Evolutionary conservation across 2,797 vertebrate genomes (phyloP), one percentile per base, ranked within the genome.

Genomic region (Trichosurus vulpecula): DNA sequence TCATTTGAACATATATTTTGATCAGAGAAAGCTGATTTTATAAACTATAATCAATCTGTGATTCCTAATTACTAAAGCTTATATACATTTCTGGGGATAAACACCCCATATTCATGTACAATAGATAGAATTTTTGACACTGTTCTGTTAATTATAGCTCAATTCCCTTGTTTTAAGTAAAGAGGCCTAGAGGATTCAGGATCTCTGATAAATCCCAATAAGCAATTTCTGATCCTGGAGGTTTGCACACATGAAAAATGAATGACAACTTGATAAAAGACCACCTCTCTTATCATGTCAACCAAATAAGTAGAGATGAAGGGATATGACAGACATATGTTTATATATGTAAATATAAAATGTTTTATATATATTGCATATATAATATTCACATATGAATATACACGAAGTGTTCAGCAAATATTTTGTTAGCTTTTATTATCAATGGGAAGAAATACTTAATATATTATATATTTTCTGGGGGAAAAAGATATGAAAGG

Each of bases 191-290:
- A 91, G 56, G 51, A 27, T 41, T 95, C 95, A 94, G 56, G 14
- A 53, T 90, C 95, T 95, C 16, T 13, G 53, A n/a, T 58, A 89
- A 93, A 95, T 92, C 55, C 90, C 47, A 35, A 54, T 66, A 96
- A 96, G 61, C 54, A 90, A 95, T 31, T 96, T 66, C 90, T 93
- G 94, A 94, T 95, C 57, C 57, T 41, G 27, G 35, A 53, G 51
- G 90, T 91, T 96, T 94, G 91, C 22, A 57, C 31, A 0, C 51
- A 0, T 54, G 30, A 94, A 81, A 96, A 96, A 30, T 52, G 91
- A 91, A 94, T 35, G 61, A 22, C 11, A n/a, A 54, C 90, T 96
- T 96, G 90, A 47, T 90, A 89, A 94, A 81, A 52, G 16, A 92
- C 31, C 19, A 55, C 0, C 6, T n/a, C 9, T 56, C 22, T 96